Evolutionary conservation across 2,113 vertebrate genomes (phyloP).

Genomic region (Prochilodus magdalenae): DNA sequence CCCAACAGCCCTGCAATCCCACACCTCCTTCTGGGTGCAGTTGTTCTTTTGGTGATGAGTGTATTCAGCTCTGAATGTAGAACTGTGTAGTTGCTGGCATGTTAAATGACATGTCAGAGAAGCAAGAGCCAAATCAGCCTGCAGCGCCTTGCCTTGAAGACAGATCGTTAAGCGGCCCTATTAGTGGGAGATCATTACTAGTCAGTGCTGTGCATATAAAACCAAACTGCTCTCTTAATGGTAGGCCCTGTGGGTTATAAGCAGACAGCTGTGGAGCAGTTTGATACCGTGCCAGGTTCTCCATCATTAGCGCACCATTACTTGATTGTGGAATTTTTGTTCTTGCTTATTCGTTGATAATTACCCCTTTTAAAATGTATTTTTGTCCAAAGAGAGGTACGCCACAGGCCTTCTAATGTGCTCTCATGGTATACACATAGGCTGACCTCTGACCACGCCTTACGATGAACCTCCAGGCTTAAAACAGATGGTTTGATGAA

Average conservation of each 20-base stretch:
- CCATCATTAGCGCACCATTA: conserved; percentile 58
- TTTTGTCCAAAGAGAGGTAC: neutral
- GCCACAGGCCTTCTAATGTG: neutral
- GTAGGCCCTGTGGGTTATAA: conserved; percentile 7
- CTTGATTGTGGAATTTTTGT: conserved; percentile 48
- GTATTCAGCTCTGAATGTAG: no score
- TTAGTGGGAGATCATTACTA: neutral
- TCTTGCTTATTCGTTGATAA: conserved; percentile 43
- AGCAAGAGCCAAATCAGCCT: neutral
- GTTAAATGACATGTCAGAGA: no score
- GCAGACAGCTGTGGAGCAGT: conserved; percentile 54
- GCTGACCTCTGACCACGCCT: neutral
- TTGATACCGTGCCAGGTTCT: conserved; percentile 37
- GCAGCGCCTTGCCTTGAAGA: neutral
- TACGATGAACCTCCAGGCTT: no score
- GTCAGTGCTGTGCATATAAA: conserved; percentile 20
- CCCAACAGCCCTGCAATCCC: no score
- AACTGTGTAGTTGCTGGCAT: no score
- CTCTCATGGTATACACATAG: neutral
- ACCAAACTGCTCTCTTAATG: conserved; percentile 25
- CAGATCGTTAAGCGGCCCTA: neutral
- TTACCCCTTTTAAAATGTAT: conserved; percentile 39
- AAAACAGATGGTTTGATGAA: no score
- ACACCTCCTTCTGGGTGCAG: no score
- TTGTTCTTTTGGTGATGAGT: no score